These are phyloP conservation scores for Melanargia galathea DNA, from an alignment of 2,888 invertebrate species.

Conservation along the genomic window DNA sequence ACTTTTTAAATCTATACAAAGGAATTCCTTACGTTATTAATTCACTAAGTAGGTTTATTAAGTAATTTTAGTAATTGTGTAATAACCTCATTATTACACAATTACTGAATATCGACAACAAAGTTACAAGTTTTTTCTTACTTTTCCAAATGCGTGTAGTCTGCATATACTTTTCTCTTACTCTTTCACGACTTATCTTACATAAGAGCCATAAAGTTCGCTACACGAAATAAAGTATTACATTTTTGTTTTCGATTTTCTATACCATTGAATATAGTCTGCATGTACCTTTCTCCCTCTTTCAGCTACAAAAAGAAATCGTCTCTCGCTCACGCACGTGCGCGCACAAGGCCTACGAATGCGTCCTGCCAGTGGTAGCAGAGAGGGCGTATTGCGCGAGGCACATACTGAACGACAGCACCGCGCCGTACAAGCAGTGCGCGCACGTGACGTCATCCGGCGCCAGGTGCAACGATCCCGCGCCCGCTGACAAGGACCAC, in stretches of 20 bases:
- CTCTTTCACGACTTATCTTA: too few species aligned
- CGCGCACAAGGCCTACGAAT: constrained; percentile 85
- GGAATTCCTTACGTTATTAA: too few species aligned
- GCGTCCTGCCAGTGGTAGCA: constrained; percentile 85
- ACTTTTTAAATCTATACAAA: too few species aligned
- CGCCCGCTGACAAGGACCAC: constrained; percentile 75
- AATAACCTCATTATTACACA: too few species aligned
- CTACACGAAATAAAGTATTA: too few species aligned
- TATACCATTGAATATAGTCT: neutral
- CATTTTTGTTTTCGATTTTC: neutral
- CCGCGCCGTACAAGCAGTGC: constrained; percentile 93
- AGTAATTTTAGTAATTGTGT: too few species aligned
- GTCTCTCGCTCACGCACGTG: constrained; percentile 83
- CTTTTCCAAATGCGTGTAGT: too few species aligned
- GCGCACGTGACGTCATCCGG: constrained; percentile 85
- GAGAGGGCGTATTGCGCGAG: constrained; percentile 89
- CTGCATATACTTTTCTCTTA: too few species aligned
- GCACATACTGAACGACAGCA: constrained; percentile 91
- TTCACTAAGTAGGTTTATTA: too few species aligned
- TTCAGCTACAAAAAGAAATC: constrained; percentile 84
- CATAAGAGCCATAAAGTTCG: too few species aligned
- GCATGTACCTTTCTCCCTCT: constrained; percentile 7
- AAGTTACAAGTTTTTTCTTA: too few species aligned
- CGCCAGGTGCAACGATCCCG: constrained; percentile 89
- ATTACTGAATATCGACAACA: too few species aligned